Conservation (phyloP, 2,797 vertebrate genomes). For the Mormyrops boulengeri region DNA sequence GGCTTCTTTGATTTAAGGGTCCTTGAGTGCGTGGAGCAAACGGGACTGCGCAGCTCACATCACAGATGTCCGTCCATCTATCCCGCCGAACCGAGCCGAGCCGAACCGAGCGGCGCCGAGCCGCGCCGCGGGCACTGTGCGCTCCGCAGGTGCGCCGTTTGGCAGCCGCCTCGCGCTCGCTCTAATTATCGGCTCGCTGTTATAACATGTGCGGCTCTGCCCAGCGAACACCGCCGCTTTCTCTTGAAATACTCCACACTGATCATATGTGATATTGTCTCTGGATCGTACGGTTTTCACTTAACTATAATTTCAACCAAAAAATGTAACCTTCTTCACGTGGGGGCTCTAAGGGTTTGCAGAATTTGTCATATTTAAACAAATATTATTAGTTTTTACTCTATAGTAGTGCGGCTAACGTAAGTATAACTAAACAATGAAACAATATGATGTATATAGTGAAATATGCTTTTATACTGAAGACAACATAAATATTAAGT, state of each 20-base stretch:
- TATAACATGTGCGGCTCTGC: constrained; percentile 54
- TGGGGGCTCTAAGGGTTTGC: not conserved
- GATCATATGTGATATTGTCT: not conserved
- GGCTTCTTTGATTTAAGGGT: not conserved
- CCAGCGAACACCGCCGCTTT: not conserved
- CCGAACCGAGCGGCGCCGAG: not conserved
- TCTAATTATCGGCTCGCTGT: constrained; percentile 68
- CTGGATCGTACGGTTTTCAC: not conserved
- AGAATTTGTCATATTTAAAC: not conserved
- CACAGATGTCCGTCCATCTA: not conserved
- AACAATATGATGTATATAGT: not conserved
- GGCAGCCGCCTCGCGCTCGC: constrained; percentile 51
- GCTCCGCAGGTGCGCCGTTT: constrained; percentile 62
- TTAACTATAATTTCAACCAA: not conserved
- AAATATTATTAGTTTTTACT: not conserved
- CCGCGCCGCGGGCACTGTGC: constrained; percentile 38
- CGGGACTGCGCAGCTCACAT: not conserved
- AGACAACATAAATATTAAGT: not conserved
- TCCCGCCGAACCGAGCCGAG: too few relatives aligned
- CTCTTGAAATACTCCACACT: not conserved
- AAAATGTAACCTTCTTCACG: not conserved
- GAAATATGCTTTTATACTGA: not conserved
- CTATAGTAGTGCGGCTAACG: not conserved
- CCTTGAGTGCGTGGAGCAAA: not conserved
- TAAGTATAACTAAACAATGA: not conserved